These are phyloP conservation scores for Penaeus vannamei DNA, from an alignment of 1,140 invertebrate genomes.

Conservation along the genomic window DNA sequence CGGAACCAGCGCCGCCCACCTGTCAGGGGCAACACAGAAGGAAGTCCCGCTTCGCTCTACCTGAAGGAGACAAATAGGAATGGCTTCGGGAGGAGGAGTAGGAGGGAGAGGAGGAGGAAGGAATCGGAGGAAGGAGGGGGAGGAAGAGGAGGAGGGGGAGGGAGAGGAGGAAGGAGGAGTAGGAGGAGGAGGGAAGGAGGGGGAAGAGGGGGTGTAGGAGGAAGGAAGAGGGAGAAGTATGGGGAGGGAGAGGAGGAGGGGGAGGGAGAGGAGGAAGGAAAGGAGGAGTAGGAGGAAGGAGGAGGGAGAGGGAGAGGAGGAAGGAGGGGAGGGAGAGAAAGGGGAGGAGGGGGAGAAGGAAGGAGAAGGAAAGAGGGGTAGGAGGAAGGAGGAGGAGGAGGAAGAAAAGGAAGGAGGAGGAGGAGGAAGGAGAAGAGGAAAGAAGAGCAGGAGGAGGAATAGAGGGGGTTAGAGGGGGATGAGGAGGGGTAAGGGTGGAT, in stretches of 20 bases:
- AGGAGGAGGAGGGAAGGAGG: background rate
- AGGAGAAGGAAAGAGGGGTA: background rate
- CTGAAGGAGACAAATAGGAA: background rate
- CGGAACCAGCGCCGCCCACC: too few species aligned
- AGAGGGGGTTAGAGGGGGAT: background rate
- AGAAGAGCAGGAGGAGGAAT: background rate
- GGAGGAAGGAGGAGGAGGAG: conserved; percentile 3
- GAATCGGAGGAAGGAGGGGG: background rate
- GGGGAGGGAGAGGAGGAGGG: background rate
- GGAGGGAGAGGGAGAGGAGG: background rate
- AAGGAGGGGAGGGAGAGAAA: background rate
- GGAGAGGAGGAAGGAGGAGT: background rate
- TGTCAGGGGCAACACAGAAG: too few species aligned
- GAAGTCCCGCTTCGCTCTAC: too few species aligned
- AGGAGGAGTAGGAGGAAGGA: background rate
- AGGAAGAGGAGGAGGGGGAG: background rate
- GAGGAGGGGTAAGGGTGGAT: background rate
- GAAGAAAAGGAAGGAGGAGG: background rate
- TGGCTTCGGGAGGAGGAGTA: background rate
- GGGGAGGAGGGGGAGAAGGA: conserved; percentile 6
- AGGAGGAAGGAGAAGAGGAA: background rate
- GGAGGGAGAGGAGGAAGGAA: background rate
- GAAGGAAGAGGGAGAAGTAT: background rate
- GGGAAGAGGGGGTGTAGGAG: background rate
- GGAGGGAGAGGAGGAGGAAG: background rate